Conservation (phyloP, 2,113 vertebrate genomes). For the Petaurus breviceps region DNA sequence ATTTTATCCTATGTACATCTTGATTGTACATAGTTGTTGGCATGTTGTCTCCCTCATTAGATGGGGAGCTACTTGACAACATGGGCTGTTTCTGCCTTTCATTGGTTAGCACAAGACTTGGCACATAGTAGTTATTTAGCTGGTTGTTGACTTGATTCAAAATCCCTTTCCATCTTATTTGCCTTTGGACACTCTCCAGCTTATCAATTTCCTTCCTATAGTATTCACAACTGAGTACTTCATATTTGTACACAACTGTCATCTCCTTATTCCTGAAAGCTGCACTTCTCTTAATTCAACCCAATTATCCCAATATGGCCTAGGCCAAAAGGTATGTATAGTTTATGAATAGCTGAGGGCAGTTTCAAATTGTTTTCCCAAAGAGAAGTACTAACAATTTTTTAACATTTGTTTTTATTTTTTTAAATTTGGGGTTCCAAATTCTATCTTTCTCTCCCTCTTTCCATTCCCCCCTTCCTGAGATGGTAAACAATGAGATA, state of each 20-base stretch:
- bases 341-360: neutral
- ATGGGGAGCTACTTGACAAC: neutral
- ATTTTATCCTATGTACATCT: neutral
- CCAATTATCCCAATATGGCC: neutral
- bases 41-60: neutral
- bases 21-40: neutral
- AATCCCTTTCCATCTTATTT: neutral
- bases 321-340: neutral
- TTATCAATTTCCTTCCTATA: neutral
- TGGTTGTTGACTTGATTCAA: neutral
- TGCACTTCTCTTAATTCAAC: neutral
- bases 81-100: neutral
- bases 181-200: neutral
- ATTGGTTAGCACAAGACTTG: neutral
- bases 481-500: too few species aligned
- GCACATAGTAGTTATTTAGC: neutral
- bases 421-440: too few species aligned
- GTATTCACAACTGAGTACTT: neutral
- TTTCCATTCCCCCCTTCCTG: too few species aligned
- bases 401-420: too few species aligned
- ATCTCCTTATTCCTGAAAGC: neutral
- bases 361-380: neutral
- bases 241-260: neutral
- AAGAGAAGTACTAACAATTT: neutral
- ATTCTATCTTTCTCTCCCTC: too few species aligned